Conservation (phyloP, 2,797 vertebrate genomes). For the Sternotherus odoratus region DNA sequence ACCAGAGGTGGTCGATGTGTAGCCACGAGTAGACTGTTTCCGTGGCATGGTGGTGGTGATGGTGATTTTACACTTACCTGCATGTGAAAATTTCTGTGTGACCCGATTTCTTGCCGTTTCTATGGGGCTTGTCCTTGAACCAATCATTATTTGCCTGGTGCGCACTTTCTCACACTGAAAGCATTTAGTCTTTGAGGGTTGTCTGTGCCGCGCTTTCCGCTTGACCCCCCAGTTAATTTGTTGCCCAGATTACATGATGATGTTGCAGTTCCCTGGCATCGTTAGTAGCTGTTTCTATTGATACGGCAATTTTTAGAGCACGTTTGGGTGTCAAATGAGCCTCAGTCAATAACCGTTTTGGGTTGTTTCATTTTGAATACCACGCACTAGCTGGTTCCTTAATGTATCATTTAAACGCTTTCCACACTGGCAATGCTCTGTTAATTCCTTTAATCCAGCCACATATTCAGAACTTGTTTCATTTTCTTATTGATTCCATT, state of each 20-base stretch:
- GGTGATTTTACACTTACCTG: conserved; percentile 13
- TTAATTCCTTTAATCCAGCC: conserved; percentile 57
- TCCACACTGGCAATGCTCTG: conserved; percentile 43
- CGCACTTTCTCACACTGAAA: conserved; percentile 11
- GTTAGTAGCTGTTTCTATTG: conserved; percentile 10
- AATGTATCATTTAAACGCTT: conserved; percentile 67
- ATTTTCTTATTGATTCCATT: conserved; percentile 66
- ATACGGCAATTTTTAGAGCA: conserved; percentile 34
- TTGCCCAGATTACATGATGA: rapidly evolving
- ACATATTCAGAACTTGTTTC: conserved; percentile 60
- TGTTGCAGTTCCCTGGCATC: conserved; percentile 21
- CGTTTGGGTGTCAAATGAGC: conserved; percentile 33
- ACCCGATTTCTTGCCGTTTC: not conserved
- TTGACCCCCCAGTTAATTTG: not conserved
- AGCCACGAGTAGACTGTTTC: conserved; percentile 26
- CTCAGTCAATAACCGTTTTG: conserved; percentile 10
- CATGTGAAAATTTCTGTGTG: not conserved
- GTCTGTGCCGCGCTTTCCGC: not conserved
- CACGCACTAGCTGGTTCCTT: conserved; percentile 19
- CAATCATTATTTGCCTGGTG: not conserved
- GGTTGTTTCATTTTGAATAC: conserved; percentile 62
- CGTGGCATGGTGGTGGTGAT: not conserved
- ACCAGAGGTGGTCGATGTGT: not conserved
- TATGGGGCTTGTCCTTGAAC: not conserved
- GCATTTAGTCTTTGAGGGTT: conserved; percentile 4